Evolutionary conservation across 2,888 invertebrate genomes (phyloP).

Genomic region (Nasonovia ribisnigri): DNA sequence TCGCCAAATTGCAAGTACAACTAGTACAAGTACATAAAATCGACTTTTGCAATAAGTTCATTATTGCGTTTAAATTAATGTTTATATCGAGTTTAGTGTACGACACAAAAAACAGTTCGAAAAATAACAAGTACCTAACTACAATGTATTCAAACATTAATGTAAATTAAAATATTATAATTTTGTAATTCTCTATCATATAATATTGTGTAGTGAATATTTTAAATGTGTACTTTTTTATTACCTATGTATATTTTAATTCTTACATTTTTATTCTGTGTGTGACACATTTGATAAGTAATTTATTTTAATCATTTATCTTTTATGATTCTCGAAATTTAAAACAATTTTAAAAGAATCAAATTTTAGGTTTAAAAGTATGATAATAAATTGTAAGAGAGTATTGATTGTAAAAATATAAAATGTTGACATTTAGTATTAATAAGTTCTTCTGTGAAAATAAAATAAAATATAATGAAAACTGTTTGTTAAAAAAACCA

Average conservation of each 20-base stretch:
- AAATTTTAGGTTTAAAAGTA: background rate
- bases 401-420: background rate
- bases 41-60: conserved; percentile 28
- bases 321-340: background rate
- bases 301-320: background rate
- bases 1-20: conserved; percentile 10
- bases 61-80: background rate
- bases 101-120: background rate
- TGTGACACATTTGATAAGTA: background rate
- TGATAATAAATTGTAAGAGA: background rate
- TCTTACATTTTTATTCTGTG: no score
- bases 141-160: background rate
- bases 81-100: background rate
- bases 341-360: background rate
- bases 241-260: background rate
- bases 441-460: background rate
- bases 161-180: background rate
- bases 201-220: background rate
- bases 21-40: background rate
- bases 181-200: background rate
- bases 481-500: background rate
- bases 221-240: background rate
- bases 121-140: conserved; percentile 20
- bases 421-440: background rate
- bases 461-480: background rate